Percentiles rank a stretch among this genome's conserved stretches.
These are phyloP conservation scores for Euglossa dilemma DNA, from an alignment of 1,140 invertebrate genomes.

Conservation along the genomic window DNA sequence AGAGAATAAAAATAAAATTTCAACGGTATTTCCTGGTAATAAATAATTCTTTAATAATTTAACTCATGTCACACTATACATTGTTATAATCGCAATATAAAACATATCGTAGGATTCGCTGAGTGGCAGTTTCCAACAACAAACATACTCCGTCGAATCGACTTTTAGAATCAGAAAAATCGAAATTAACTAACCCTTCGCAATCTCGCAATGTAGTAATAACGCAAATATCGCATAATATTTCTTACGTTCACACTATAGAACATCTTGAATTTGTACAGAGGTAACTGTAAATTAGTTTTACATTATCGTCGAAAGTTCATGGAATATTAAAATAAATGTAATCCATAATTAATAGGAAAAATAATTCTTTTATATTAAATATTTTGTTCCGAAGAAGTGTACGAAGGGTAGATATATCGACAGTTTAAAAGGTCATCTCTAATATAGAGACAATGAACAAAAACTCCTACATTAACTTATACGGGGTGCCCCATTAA, in stretches of 20 bases:
- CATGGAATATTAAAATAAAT: slow-evolving; percentile 16
- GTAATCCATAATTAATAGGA: background rate
- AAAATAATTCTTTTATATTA: slow-evolving; percentile 1
- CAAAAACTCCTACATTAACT: slow-evolving; percentile 32
- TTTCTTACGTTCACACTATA: background rate
- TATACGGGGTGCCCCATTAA: slow-evolving; percentile 19
- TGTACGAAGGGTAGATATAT: slow-evolving; percentile 35
- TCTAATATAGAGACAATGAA: slow-evolving; percentile 52
- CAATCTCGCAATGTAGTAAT: slow-evolving; percentile 10
- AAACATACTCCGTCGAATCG: slow-evolving; percentile 22
- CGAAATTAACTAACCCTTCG: slow-evolving; percentile 47
- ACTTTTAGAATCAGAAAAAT: slow-evolving; percentile 33
- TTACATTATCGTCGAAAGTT: slow-evolving; percentile 1
- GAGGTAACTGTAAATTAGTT: slow-evolving; percentile 7
- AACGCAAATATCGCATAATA: slow-evolving; percentile 15
- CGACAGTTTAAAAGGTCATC: slow-evolving; percentile 26
- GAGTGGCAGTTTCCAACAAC: slow-evolving; percentile 48
- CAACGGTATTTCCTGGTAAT: slow-evolving; percentile 55
- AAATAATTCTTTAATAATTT: slow-evolving; percentile 75
- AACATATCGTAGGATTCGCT: slow-evolving; percentile 51
- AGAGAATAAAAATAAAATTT: background rate
- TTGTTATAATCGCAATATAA: slow-evolving; percentile 53
- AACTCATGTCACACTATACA: slow-evolving; percentile 69
- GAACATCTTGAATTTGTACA: background rate
- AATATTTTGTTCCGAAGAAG: slow-evolving; percentile 1